Evolutionary conservation across 37 sponge, comb jelly and placozoan genomes (phyloP).

Genomic region (Corticium candelabrum): DNA sequence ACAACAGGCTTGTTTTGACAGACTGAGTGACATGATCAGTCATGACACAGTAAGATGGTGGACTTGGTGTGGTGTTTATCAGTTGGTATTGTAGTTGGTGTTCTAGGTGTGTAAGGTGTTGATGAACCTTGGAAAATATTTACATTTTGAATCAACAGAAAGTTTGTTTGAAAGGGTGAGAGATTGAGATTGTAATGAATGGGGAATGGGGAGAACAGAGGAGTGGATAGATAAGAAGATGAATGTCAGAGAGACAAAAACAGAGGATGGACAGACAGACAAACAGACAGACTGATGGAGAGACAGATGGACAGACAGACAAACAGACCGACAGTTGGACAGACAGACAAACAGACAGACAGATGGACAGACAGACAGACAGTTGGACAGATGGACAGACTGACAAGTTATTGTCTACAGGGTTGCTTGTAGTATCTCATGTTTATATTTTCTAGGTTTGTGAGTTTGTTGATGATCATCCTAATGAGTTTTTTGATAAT

Average conservation of each 20-base stretch:
- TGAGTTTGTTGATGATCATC: constrained; percentile 66
- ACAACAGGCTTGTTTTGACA: constrained; percentile 69
- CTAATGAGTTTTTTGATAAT: constrained; percentile 40
- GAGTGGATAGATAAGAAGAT: too few species aligned
- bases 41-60: constrained; percentile 26
- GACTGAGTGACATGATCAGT: constrained; percentile 41
- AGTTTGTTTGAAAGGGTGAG: constrained; percentile 49
- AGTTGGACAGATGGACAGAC: too few species aligned
- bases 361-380: too few species aligned
- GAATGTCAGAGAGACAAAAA: too few species aligned
- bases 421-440: not conserved
- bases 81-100: not conserved
- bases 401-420: too few species aligned
- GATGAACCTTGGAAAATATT: constrained; percentile 54
- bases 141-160: constrained; percentile 57
- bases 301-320: too few species aligned
- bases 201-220: too few species aligned
- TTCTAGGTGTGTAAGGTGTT: constrained; percentile 36
- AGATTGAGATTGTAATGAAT: too few species aligned
- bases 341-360: too few species aligned
- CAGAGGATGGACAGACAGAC: too few species aligned
- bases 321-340: too few species aligned
- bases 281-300: too few species aligned
- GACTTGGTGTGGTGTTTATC: not conserved
- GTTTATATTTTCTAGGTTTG: constrained; percentile 24